Base-by-base conservation (phyloP, 2,888 invertebrate species). In the Trachelus iudaicus region DNA sequence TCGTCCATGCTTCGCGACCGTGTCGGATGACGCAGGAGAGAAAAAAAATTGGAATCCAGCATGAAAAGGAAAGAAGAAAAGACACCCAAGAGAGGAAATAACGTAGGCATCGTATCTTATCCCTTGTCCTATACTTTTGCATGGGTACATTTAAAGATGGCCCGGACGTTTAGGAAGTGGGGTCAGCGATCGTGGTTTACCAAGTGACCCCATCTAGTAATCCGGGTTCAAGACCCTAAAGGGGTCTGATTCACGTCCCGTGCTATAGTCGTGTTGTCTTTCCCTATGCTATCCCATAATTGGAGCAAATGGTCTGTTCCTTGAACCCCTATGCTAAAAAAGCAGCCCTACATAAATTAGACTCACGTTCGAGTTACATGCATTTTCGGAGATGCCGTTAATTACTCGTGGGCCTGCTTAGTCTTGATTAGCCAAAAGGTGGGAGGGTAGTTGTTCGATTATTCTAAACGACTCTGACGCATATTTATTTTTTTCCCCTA, bases 211-310 rank as follows among this genome's bases (percentile, higher is more conserved):
- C 34, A 12, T 31, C 71, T 11, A 31, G 71, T 71, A 71, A 71
- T 71, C 71, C 71, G 71, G 71, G 71, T 71, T 71, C 71, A 71
- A 71, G 71, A 71, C 71, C 71, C 71, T 71, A 71, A 71, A 31
- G 56, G 71, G 71, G 71, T 71, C 71, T 71, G 71, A 71, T 71
- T 71, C 71, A 71, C 71, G 71, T 71, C 71, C 71, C 31, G 71
- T 33, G 71, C 13, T 33, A 71, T 71, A 31, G 31, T 33, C 71
- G 71, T 33, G 13, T 30, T 71, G 71, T 71, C 71, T 71, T 71
- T 71, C 71, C 31, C 71, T 71, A 31, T 71, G 33, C 31, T 33
- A 15, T 71, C 71, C 71, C 71, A 33, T 71, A 71, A 71, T 71
- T 71, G 71, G 71, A 71, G 31, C 71, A 71, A 71, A 71, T 71